These are phyloP conservation scores for Mormyrus proboscirostris DNA, from an alignment of 2,797 vertebrate species.

Conservation along the genomic window DNA sequence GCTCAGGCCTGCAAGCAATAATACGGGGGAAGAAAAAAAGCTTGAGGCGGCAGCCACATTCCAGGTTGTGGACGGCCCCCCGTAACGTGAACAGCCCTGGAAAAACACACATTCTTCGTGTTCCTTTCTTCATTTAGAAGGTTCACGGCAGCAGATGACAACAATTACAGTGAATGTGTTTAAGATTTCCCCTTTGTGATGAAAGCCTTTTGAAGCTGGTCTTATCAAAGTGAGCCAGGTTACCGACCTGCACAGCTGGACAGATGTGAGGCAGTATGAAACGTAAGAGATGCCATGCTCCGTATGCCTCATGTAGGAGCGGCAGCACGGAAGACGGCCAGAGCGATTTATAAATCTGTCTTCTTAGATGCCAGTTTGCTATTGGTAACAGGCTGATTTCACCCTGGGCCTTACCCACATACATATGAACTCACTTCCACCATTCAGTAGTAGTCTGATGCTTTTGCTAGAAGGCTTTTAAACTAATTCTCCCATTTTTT, in stretches of 20 bases:
- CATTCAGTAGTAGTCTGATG: background rate
- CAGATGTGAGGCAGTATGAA: background rate
- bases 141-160: constrained; percentile 20
- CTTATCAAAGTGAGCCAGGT: background rate
- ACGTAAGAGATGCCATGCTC: background rate
- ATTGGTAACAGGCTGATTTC: background rate
- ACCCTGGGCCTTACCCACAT: background rate
- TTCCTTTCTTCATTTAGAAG: background rate
- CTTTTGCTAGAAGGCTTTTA: background rate
- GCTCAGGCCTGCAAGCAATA: constrained; percentile 1
- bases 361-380: background rate
- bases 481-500: background rate
- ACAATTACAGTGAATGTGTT: constrained; percentile 21
- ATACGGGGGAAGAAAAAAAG: background rate
- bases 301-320: too few species aligned
- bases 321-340: background rate
- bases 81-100: background rate
- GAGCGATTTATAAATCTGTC: background rate
- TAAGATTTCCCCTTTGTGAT: background rate
- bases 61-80: background rate
- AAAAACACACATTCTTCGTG: background rate
- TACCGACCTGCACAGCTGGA: background rate
- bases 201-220: background rate
- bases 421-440: background rate
- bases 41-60: background rate